A percentile compares a stretch with the other conserved stretches of the same genome.
Conservation (phyloP, 2,888 invertebrate genomes). For the Acronicta alni region DNA sequence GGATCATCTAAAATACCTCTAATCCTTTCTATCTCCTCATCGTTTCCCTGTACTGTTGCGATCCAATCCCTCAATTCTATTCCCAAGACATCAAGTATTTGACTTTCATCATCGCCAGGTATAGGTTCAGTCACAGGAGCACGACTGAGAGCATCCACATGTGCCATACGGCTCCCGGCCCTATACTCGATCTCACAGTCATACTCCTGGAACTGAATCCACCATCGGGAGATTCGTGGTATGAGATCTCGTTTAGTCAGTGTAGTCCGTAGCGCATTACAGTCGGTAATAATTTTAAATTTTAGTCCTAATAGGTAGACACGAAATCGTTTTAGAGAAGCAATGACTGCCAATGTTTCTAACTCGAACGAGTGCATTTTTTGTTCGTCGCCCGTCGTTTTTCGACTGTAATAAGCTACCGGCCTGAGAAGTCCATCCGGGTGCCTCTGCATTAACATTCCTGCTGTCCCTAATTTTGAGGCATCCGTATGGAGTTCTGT, state of each 20-base stretch:
- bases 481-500: conserved; percentile 69
- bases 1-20: neutral
- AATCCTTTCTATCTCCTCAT: conserved; percentile 11
- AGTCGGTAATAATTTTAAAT: conserved; percentile 53
- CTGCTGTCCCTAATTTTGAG: conserved; percentile 57
- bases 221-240: conserved; percentile 43
- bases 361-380: too few species aligned
- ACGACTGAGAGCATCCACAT: conserved; percentile 62
- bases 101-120: too few species aligned
- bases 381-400: conserved; percentile 42
- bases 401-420: conserved; percentile 52
- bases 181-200: conserved; percentile 45
- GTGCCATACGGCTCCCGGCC: conserved; percentile 53
- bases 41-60: conserved; percentile 9
- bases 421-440: conserved; percentile 19
- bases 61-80: conserved; percentile 9
- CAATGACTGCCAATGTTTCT: too few species aligned
- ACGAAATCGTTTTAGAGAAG: conserved; percentile 22
- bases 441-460: conserved; percentile 61
- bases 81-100: conserved; percentile 1
- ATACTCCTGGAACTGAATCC: conserved; percentile 19
- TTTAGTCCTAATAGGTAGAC: conserved; percentile 47
- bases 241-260: conserved; percentile 44
- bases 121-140: too few species aligned
- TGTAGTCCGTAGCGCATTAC: conserved; percentile 42